Evolutionary conservation across 2,888 invertebrate genomes (phyloP).

Genomic region (Beris morrisii): DNA sequence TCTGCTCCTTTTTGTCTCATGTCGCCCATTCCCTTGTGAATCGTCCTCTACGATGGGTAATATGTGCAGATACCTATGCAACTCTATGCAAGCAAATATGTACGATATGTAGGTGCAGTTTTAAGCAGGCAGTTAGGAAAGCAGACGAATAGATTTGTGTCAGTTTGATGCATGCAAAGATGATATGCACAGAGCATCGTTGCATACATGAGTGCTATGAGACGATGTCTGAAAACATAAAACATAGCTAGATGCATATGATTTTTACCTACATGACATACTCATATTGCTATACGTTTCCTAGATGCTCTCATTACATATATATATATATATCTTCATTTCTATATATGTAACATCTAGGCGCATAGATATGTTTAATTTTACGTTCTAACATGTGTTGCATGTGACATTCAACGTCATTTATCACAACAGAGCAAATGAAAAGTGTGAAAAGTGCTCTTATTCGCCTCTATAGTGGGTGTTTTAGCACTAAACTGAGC

Average conservation of each 20-base stretch:
- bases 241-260: no score
- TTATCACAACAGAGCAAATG: conserved; percentile 25
- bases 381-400: conserved; percentile 7
- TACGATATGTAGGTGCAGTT: conserved; percentile 12
- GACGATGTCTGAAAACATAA: no score
- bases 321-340: background rate
- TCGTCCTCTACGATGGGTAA: conserved; percentile 13
- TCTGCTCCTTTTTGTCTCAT: conserved; percentile 14
- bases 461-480: conserved; percentile 41
- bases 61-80: conserved; percentile 17
- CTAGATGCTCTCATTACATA: background rate
- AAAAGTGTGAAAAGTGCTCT: conserved; percentile 38
- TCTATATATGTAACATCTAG: background rate
- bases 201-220: no score
- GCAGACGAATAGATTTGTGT: background rate
- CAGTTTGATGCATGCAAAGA: no score
- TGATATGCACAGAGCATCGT: no score
- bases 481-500: conserved; percentile 47
- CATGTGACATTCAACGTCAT: conserved; percentile 15
- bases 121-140: conserved; percentile 13
- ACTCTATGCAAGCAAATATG: conserved; percentile 19
- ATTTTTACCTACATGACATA: no score
- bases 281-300: no score
- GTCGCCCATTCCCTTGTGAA: conserved; percentile 21
- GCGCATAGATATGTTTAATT: conserved; percentile 3